Percentiles rank a stretch among this genome's conserved stretches.
Evolutionary conservation across 2,888 invertebrate species (phyloP).

Genomic region (Abrostola tripartita): DNA sequence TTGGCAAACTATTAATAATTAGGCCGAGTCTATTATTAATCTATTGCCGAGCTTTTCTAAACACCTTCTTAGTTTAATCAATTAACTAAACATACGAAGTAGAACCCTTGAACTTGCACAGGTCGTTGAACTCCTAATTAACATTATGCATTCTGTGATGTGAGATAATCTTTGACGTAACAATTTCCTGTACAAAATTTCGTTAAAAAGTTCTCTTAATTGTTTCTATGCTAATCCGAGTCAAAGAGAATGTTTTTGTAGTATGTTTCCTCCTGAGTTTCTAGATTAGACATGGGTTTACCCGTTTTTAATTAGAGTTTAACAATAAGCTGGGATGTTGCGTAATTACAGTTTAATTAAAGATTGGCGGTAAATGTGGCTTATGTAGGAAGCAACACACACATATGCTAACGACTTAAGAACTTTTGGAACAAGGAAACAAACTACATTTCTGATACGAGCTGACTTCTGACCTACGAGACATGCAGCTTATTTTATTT

Average conservation of each 20-base stretch:
- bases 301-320: constrained; percentile 33
- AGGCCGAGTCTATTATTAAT: constrained; percentile 11
- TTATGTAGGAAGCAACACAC: too few species aligned
- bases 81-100: constrained; percentile 6
- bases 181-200: constrained; percentile 30
- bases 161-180: constrained; percentile 53
- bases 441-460: too few species aligned
- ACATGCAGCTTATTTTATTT: too few species aligned
- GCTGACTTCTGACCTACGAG: too few species aligned
- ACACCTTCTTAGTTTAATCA: too few species aligned
- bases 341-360: constrained; percentile 18
- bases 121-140: constrained; percentile 68
- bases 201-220: constrained; percentile 30
- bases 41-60: constrained; percentile 14
- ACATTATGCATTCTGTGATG: constrained; percentile 59
- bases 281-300: constrained; percentile 8
- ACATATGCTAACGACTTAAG: too few species aligned
- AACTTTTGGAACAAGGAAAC: too few species aligned
- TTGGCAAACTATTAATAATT: constrained; percentile 33
- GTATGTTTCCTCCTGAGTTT: constrained; percentile 21
- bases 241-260: constrained; percentile 18
- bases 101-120: constrained; percentile 65
- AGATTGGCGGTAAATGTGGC: constrained; percentile 16
- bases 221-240: constrained; percentile 38
- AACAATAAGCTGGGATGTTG: constrained; percentile 24